phyloP scores from a whole-genome alignment of 2,797 vertebrate genomes.

The Numenius phaeopus region DNA sequence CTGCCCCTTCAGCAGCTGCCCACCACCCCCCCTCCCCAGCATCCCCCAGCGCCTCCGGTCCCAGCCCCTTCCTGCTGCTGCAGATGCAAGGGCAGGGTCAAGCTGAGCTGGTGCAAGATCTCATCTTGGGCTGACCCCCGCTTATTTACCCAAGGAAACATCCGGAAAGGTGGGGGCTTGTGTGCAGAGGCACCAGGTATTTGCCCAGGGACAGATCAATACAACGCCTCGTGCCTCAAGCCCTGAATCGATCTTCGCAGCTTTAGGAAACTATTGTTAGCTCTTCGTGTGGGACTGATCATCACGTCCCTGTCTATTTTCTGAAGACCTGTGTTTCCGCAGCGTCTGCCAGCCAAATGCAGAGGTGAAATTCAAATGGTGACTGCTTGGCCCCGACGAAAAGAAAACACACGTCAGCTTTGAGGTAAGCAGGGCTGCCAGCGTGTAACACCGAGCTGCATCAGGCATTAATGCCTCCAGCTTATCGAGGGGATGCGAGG shows the following conservation, averaged over 20 bases:
- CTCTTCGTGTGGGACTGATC: not conserved
- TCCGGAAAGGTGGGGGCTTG: not conserved
- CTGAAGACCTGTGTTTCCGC: not conserved
- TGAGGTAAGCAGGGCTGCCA: not conserved
- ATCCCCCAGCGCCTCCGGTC: not conserved
- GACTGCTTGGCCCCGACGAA: not conserved
- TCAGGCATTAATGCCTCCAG: not conserved
- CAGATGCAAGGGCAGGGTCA: not conserved
- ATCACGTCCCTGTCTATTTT: not conserved
- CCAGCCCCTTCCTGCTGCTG: not conserved
- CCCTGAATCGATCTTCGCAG: not conserved
- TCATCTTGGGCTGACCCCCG: not conserved
- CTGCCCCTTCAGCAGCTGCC: not conserved
- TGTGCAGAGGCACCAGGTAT: not conserved
- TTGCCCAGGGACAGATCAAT: not conserved
- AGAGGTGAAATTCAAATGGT: not conserved
- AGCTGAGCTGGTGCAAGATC: not conserved
- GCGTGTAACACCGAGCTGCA: not conserved
- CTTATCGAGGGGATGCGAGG: not conserved
- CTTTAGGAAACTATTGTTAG: not conserved
- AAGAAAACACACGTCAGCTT: not conserved
- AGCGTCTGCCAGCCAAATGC: not conserved
- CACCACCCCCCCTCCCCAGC: not conserved
- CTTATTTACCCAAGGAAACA: accelerated
- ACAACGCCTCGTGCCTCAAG: not conserved